Evolutionary conservation across 2,113 vertebrate genomes (phyloP).

Genomic region (Mustela nigripes): DNA sequence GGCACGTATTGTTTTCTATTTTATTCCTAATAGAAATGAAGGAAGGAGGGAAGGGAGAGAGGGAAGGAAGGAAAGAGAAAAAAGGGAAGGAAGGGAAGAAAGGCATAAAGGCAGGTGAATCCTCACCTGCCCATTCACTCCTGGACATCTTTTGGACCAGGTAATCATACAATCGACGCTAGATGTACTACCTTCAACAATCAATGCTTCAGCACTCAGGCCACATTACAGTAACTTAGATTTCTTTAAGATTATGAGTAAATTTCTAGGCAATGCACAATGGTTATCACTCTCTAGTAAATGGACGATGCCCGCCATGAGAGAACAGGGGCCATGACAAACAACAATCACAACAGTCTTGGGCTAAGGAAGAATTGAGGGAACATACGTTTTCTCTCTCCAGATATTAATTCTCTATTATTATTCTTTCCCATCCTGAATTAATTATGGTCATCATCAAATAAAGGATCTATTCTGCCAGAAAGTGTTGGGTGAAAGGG

Average conservation of each 20-base stretch:
- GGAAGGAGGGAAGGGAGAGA: not conserved
- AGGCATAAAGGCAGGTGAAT: not conserved
- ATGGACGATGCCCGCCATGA: not conserved
- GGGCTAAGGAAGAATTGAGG: not conserved
- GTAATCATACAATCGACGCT: not conserved
- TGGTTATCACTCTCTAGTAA: not conserved
- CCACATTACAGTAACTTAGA: not conserved
- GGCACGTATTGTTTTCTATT: not conserved
- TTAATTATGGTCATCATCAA: not conserved
- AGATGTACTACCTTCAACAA: not conserved
- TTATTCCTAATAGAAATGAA: not conserved
- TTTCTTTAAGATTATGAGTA: no score
- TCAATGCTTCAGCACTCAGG: not conserved
- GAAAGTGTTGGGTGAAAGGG: not conserved
- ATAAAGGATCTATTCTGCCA: not conserved
- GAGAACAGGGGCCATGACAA: not conserved
- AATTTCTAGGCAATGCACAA: not conserved
- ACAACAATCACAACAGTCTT: not conserved
- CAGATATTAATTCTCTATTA: not conserved
- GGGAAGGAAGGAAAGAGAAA: no score
- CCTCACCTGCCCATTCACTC: not conserved
- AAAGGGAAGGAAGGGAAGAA: not conserved
- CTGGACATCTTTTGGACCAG: not conserved
- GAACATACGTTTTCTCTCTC: not conserved
- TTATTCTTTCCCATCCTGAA: not conserved